Percentiles rank a stretch among this genome's conserved stretches.
Conservation (phyloP, 2,797 vertebrate genomes). For the Ammospiza maritima region DNA sequence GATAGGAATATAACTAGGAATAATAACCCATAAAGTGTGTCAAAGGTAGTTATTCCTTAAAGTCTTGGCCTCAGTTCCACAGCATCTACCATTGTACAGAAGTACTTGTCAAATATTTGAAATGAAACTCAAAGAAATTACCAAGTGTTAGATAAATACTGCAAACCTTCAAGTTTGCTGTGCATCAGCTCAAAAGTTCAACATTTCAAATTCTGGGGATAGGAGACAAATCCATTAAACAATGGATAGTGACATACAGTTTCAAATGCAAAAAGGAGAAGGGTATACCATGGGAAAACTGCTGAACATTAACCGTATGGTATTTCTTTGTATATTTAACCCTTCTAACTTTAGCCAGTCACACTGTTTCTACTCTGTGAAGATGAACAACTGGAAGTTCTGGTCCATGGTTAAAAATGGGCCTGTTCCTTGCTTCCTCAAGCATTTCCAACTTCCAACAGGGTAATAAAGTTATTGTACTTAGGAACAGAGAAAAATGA, state of each 20-base stretch:
- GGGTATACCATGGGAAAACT: background rate
- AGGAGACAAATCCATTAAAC: background rate
- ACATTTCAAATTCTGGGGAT: background rate
- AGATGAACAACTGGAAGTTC: background rate
- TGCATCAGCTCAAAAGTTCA: background rate
- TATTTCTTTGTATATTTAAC: background rate
- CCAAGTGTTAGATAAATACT: background rate
- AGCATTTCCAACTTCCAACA: background rate
- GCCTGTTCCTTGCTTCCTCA: background rate
- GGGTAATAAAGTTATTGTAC: background rate
- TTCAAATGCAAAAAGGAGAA: background rate
- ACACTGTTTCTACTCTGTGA: background rate
- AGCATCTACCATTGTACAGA: background rate
- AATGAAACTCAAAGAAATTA: background rate
- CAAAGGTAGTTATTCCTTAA: background rate
- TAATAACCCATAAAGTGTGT: background rate
- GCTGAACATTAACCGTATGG: background rate
- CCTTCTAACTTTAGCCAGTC: background rate
- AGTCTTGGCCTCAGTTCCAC: background rate
- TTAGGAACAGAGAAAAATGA: background rate
- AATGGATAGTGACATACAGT: background rate
- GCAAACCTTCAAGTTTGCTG: background rate
- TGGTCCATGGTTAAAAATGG: background rate
- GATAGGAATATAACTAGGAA: background rate
- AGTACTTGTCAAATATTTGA: background rate